A percentile compares a stretch with the other conserved stretches of the same genome.
These are phyloP conservation scores for Lateolabrax maculatus DNA, from an alignment of 2,797 vertebrate genomes.

Conservation along the genomic window DNA sequence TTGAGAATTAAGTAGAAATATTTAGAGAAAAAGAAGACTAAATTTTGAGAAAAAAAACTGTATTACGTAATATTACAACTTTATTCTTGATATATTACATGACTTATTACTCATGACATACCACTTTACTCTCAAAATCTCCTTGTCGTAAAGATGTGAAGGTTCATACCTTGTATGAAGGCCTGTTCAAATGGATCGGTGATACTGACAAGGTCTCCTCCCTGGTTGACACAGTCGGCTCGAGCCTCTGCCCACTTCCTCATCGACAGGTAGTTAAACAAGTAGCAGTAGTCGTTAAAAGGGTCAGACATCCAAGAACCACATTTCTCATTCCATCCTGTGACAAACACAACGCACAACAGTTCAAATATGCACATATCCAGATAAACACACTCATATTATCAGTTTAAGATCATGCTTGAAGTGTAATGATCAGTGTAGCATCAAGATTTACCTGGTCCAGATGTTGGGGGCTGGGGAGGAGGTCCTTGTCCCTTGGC, in stretches of 20 bases:
- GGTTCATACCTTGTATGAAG: slow-evolving; percentile 81
- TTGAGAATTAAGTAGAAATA: background rate
- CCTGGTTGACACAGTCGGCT: slow-evolving; percentile 86
- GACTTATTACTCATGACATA: too few relatives aligned
- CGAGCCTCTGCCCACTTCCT: slow-evolving; percentile 86
- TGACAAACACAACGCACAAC: slow-evolving; percentile 9
- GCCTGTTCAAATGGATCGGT: slow-evolving; percentile 83
- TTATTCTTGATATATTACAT: background rate
- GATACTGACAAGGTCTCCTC: slow-evolving; percentile 86
- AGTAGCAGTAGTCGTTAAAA: slow-evolving; percentile 87
- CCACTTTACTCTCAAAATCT: too few relatives aligned
- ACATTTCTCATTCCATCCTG: slow-evolving; percentile 87
- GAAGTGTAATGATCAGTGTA: background rate
- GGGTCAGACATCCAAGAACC: slow-evolving; percentile 84
- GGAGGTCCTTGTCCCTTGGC: slow-evolving; percentile 84
- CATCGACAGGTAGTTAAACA: slow-evolving; percentile 80
- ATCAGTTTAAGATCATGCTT: background rate
- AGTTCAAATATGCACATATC: background rate
- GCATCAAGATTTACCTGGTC: slow-evolving; percentile 80
- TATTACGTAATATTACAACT: background rate
- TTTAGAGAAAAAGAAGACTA: too few relatives aligned
- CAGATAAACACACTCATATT: background rate
- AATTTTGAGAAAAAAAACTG: too few relatives aligned
- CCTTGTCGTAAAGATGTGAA: background rate
- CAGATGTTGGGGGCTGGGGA: slow-evolving; percentile 83